A percentile compares a stretch with the other conserved stretches of the same genome.
Conservation (phyloP, 2,888 invertebrate genomes). For the Callinectes sapidus region DNA sequence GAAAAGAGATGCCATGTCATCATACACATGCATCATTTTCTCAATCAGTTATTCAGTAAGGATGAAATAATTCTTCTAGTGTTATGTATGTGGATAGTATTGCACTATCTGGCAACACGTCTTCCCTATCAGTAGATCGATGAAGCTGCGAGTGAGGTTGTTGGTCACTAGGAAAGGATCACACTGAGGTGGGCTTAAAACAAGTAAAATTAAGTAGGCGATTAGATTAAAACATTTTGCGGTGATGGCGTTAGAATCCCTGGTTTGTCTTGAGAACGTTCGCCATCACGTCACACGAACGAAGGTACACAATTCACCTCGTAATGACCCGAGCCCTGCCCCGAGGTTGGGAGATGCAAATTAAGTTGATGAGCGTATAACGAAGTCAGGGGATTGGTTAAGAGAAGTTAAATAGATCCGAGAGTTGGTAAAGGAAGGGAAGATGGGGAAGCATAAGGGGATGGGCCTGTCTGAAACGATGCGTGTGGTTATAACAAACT, state of each 20-base stretch:
- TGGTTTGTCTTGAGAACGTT: not conserved
- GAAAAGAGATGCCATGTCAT: not conserved
- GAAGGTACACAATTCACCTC: not conserved
- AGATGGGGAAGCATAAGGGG: not conserved
- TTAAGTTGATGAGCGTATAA: not conserved
- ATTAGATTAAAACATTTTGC: too few relatives aligned
- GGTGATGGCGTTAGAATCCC: not conserved
- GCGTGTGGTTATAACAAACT: too few relatives aligned
- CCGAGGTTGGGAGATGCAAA: not conserved
- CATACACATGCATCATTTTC: not conserved
- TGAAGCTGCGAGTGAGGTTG: not conserved
- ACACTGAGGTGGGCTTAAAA: not conserved
- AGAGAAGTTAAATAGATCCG: not conserved
- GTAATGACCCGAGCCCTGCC: not conserved
- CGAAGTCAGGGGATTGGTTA: not conserved
- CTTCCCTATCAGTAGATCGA: conserved; percentile 21
- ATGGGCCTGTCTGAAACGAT: not conserved
- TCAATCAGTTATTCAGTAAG: not conserved
- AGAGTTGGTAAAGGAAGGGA: not conserved
- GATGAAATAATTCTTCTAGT: not conserved
- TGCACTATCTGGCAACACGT: not conserved
- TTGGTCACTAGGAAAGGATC: not conserved
- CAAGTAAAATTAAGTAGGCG: not conserved
- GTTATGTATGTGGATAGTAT: not conserved
- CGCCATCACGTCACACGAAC: not conserved